phyloP scores from a whole-genome alignment of 2,888 invertebrate species.

The Synanthedon andrenaeformis region DNA sequence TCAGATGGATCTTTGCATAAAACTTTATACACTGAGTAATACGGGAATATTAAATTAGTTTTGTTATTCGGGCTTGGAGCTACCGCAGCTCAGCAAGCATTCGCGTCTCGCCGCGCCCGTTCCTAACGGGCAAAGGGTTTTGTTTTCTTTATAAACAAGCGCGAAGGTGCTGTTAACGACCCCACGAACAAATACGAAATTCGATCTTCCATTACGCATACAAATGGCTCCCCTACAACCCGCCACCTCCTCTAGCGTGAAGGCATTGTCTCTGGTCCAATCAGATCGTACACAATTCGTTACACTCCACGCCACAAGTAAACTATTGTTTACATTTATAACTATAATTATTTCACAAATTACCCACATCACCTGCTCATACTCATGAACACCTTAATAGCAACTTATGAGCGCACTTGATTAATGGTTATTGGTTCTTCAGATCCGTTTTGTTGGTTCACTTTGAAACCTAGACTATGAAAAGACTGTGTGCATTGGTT shows the following conservation, averaged over 20 bases:
- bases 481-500: too few relatives aligned
- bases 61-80: slow-evolving; percentile 11
- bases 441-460: slow-evolving; percentile 3
- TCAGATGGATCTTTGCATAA: neutral
- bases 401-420: neutral
- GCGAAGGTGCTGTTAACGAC: slow-evolving; percentile 67
- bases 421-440: slow-evolving; percentile 12
- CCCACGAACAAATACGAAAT: slow-evolving; percentile 69
- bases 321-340: slow-evolving; percentile 30
- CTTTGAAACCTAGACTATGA: neutral
- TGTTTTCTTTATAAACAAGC: slow-evolving; percentile 68
- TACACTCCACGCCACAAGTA: slow-evolving; percentile 14
- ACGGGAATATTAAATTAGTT: neutral
- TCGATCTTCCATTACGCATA: slow-evolving; percentile 68
- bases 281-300: slow-evolving; percentile 34
- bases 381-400: slow-evolving; percentile 4
- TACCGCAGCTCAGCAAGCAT: slow-evolving; percentile 2
- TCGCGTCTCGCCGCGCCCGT: neutral
- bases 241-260: slow-evolving; percentile 28
- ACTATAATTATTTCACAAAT: slow-evolving; percentile 18
- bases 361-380: slow-evolving; percentile 11
- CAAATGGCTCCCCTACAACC: slow-evolving; percentile 51
- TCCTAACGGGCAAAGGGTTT: slow-evolving; percentile 40
- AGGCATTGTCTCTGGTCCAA: slow-evolving; percentile 51
- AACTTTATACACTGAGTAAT: neutral